Evolutionary conservation across 1,140 invertebrate genomes (phyloP).

Genomic region (Lysiphlebus fabarum): DNA sequence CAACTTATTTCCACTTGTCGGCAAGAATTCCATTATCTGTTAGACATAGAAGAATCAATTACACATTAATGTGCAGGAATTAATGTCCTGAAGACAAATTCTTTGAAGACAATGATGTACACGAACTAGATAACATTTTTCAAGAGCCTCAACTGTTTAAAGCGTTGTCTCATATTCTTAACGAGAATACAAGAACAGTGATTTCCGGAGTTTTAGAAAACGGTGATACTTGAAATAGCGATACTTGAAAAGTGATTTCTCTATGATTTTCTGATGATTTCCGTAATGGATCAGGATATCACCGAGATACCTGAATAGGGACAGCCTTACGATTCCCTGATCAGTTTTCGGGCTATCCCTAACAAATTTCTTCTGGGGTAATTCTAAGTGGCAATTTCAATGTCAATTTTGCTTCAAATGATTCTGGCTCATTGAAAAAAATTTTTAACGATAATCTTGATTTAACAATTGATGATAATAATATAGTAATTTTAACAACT

Average conservation of each 20-base stretch:
- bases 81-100: slow-evolving; percentile 10
- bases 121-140: no score
- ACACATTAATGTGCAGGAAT: slow-evolving; percentile 13
- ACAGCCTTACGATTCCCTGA: no score
- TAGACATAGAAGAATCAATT: slow-evolving; percentile 14
- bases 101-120: background rate
- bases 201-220: no score
- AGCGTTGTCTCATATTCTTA: slow-evolving; percentile 10
- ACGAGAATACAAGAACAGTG: background rate
- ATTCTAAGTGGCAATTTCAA: slow-evolving; percentile 18
- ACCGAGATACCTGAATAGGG: no score
- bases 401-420: slow-evolving; percentile 9
- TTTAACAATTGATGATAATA: slow-evolving; percentile 3
- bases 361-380: no score
- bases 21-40: slow-evolving; percentile 19
- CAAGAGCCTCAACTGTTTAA: slow-evolving; percentile 14
- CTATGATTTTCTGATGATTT: no score
- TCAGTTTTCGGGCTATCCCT: no score
- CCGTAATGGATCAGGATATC: no score
- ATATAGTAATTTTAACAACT: background rate
- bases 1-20: slow-evolving; percentile 8
- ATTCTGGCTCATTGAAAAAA: background rate
- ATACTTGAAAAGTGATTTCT: no score
- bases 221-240: no score
- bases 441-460: background rate